These are phyloP conservation scores for Nibea coibor DNA, from an alignment of 2,113 vertebrate genomes.

Conservation along the genomic window DNA sequence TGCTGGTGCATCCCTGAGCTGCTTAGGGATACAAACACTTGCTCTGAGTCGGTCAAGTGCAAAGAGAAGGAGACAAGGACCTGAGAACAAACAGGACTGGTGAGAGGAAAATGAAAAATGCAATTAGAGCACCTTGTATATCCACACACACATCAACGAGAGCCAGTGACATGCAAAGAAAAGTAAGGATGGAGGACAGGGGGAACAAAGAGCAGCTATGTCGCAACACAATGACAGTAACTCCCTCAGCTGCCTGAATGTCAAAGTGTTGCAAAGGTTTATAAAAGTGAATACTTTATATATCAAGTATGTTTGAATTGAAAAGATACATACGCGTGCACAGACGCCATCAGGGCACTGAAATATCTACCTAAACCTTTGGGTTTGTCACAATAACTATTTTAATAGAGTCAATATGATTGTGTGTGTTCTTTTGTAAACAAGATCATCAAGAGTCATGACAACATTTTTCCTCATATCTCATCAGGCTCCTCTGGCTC, in stretches of 20 bases:
- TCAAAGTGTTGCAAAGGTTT: background rate
- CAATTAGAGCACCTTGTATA: conserved; percentile 49
- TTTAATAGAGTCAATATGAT: background rate
- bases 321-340: background rate
- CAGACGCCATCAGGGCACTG: background rate
- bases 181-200: conserved; percentile 2
- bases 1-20: conserved; percentile 51
- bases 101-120: conserved; percentile 30
- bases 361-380: background rate
- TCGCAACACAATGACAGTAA: no score
- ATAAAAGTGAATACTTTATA: background rate
- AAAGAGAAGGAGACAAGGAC: conserved; percentile 40
- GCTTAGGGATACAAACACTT: conserved; percentile 57
- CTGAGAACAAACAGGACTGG: conserved; percentile 36
- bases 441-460: background rate
- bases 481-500: background rate
- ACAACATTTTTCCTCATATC: background rate
- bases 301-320: background rate
- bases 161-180: conserved; percentile 27
- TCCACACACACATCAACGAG: background rate
- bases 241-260: background rate
- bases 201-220: background rate
- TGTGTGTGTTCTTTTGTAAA: background rate
- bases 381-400: background rate
- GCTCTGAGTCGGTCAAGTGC: conserved; percentile 47